Percentiles rank a stretch among this genome's conserved stretches.
phyloP scores from a whole-genome alignment of 2,113 vertebrate genomes.

The Upupa epops region DNA sequence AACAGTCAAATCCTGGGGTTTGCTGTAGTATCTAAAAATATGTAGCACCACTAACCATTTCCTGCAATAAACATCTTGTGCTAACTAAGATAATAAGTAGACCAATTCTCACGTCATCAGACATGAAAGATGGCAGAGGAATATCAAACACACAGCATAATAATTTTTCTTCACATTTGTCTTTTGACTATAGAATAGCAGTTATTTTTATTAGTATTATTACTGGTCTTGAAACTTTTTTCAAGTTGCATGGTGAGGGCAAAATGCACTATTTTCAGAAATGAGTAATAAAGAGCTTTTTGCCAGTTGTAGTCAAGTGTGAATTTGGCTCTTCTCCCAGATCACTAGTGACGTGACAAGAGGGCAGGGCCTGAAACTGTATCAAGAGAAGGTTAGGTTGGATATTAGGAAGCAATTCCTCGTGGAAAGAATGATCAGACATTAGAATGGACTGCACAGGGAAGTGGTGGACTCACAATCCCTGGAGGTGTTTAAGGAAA shows the following conservation, averaged over 20 bases:
- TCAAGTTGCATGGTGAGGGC: background rate
- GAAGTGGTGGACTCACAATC: no score
- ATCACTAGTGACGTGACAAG: no score
- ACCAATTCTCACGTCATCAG: background rate
- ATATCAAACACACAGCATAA: background rate
- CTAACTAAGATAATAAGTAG: no score
- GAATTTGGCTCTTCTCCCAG: no score
- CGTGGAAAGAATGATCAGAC: no score
- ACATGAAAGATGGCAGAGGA: background rate
- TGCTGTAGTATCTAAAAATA: slow-evolving; percentile 7
- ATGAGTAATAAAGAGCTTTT: background rate
- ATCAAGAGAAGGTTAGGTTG: no score
- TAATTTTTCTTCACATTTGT: background rate
- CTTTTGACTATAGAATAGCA: background rate
- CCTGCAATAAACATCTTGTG: background rate
- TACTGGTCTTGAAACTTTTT: background rate
- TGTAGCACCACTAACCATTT: slow-evolving; percentile 25
- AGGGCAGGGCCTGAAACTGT: no score
- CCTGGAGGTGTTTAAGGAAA: no score
- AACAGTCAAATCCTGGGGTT: slow-evolving; percentile 10
- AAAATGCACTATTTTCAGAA: background rate
- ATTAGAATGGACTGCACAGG: no score
- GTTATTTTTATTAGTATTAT: background rate
- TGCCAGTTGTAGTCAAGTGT: no score
- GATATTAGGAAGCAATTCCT: no score